Conservation (phyloP, 2,888 invertebrate species). For the Liopterus haemorrhoidalis region DNA sequence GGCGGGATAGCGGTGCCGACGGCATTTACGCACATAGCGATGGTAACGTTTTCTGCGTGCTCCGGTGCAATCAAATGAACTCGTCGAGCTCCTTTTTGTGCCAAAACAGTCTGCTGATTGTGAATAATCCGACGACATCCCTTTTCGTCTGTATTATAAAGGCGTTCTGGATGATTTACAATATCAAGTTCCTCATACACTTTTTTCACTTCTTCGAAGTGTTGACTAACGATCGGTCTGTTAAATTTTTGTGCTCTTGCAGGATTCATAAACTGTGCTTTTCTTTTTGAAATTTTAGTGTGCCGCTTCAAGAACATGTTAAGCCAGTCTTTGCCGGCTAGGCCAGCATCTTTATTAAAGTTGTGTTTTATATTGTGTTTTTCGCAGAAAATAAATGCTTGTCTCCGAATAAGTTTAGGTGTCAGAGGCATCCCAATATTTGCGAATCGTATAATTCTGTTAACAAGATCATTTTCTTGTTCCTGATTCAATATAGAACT, state of each 20-base stretch:
- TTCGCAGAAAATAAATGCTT: slow-evolving; percentile 31
- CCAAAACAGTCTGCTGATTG: slow-evolving; percentile 14
- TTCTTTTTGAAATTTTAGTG: slow-evolving; percentile 25
- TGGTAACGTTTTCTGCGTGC: slow-evolving; percentile 26
- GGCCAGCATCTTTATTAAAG: slow-evolving; percentile 23
- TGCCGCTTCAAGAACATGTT: slow-evolving; percentile 23
- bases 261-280: slow-evolving; percentile 31
- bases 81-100: slow-evolving; percentile 16
- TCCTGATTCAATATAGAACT: slow-evolving; percentile 8
- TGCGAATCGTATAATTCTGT: slow-evolving; percentile 27
- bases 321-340: slow-evolving; percentile 21
- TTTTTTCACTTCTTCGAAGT: slow-evolving; percentile 29
- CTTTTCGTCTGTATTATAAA: slow-evolving; percentile 29
- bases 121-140: slow-evolving; percentile 6
- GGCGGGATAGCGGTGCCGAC: slow-evolving; percentile 21
- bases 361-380: slow-evolving; percentile 31
- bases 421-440: slow-evolving; percentile 19
- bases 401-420: slow-evolving; percentile 25
- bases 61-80: slow-evolving; percentile 23
- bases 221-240: slow-evolving; percentile 27
- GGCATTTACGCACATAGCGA: slow-evolving; percentile 23
- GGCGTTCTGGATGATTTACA: slow-evolving; percentile 26
- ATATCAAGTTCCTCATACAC: slow-evolving; percentile 27
- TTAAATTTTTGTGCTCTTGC: slow-evolving; percentile 30
- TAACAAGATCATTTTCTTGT: slow-evolving; percentile 22